These are phyloP conservation scores for Exocentrus adspersus DNA, from an alignment of 2,888 invertebrate genomes.

Conservation along the genomic window DNA sequence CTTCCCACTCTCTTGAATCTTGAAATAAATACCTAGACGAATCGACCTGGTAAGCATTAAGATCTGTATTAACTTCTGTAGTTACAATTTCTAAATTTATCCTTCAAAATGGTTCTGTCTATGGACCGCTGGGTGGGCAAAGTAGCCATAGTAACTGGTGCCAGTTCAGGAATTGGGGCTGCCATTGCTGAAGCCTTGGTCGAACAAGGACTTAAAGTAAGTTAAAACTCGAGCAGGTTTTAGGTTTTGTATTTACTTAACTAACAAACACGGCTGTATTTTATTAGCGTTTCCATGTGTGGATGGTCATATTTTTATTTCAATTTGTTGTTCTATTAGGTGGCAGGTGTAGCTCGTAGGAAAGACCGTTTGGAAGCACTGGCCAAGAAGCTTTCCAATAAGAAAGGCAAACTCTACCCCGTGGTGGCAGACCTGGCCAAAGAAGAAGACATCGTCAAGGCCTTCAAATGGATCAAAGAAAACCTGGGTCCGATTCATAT, in stretches of 20 bases:
- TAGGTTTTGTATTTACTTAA: no score
- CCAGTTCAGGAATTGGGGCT: slow-evolving; percentile 70
- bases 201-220: slow-evolving; percentile 66
- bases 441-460: slow-evolving; percentile 53
- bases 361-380: slow-evolving; percentile 40
- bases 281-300: no score
- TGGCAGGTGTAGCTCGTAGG: slow-evolving; percentile 46
- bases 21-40: no score
- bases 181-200: not conserved
- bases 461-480: slow-evolving; percentile 56
- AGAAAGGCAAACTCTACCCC: slow-evolving; percentile 52
- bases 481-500: slow-evolving; percentile 57
- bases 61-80: not conserved
- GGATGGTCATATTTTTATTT: no score
- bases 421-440: slow-evolving; percentile 56
- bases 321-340: slow-evolving; percentile 31
- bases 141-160: slow-evolving; percentile 72
- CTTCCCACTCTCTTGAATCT: no score
- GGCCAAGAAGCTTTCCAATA: slow-evolving; percentile 30
- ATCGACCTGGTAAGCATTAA: no score
- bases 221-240: no score
- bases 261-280: no score
- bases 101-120: slow-evolving; percentile 35
- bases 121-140: slow-evolving; percentile 71
- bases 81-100: no score